phyloP scores from a whole-genome alignment of 2,888 invertebrate genomes.

The Alentia gelatinosa region DNA sequence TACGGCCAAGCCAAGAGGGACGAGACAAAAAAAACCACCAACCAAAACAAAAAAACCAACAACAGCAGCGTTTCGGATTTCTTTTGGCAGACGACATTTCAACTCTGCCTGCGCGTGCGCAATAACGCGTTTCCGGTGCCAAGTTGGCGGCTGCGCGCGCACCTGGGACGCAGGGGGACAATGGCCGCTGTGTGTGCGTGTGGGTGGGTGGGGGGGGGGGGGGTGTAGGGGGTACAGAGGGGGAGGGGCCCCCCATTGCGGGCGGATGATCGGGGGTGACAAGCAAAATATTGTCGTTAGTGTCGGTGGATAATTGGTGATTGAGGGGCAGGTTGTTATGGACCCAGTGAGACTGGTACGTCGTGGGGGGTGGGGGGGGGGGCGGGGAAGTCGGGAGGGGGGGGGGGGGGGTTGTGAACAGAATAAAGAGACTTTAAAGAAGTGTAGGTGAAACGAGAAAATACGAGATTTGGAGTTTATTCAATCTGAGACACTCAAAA shows the following conservation, averaged over 20 bases:
- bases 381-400: not conserved
- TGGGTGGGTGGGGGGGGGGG: not conserved
- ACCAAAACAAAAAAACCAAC: not conserved
- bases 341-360: not conserved
- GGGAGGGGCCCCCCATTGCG: not conserved
- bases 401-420: not conserved
- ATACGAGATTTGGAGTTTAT: too few relatives aligned
- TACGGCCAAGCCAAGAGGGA: not conserved
- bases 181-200: not conserved
- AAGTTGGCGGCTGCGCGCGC: not conserved
- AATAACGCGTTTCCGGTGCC: not conserved
- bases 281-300: not conserved
- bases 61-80: not conserved
- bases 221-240: not conserved
- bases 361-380: not conserved
- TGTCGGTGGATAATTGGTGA: not conserved
- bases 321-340: not conserved
- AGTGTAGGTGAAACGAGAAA: too few relatives aligned
- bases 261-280: not conserved
- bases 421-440: not conserved
- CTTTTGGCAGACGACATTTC: constrained; percentile 33
- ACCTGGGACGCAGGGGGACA: constrained; percentile 1
- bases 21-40: not conserved
- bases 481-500: too few relatives aligned
- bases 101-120: not conserved